Evolutionary conservation across 2,113 vertebrate genomes (phyloP).

Genomic region (Rhizomys pruinosus): DNA sequence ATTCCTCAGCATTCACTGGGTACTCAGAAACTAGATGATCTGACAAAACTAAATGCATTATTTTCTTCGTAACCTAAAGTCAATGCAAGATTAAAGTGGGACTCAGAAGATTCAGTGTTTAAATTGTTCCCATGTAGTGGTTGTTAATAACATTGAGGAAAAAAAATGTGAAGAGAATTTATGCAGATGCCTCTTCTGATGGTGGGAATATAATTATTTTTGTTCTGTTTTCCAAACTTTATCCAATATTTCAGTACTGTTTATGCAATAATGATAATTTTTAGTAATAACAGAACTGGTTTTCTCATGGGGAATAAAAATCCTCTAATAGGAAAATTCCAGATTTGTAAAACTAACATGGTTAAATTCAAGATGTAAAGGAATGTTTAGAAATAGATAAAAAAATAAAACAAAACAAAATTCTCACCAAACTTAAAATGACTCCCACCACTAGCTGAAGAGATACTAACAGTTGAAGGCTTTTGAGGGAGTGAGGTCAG

Average conservation of each 20-base stretch:
- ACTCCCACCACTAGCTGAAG: background rate
- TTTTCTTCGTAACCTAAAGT: constrained; percentile 25
- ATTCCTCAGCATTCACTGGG: background rate
- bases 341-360: constrained; percentile 47
- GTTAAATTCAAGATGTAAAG: constrained; percentile 40
- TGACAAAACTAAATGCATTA: constrained; percentile 19
- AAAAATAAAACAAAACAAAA: constrained; percentile 3
- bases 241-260: constrained; percentile 56
- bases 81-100: constrained; percentile 4
- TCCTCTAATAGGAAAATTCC: constrained; percentile 43
- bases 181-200: constrained; percentile 1
- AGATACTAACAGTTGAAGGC: background rate
- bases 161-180: background rate
- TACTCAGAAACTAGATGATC: constrained; percentile 5
- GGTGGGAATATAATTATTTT: constrained; percentile 33
- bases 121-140: background rate
- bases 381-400: constrained; percentile 32
- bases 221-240: constrained; percentile 16
- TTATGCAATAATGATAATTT: constrained; percentile 53
- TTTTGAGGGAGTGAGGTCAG: background rate
- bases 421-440: background rate
- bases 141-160: constrained; percentile 19
- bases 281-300: constrained; percentile 56
- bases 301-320: constrained; percentile 51
- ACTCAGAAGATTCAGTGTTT: background rate